Base-by-base conservation (phyloP, 2,113 vertebrate genomes). In the Pithys albifrons region DNA sequence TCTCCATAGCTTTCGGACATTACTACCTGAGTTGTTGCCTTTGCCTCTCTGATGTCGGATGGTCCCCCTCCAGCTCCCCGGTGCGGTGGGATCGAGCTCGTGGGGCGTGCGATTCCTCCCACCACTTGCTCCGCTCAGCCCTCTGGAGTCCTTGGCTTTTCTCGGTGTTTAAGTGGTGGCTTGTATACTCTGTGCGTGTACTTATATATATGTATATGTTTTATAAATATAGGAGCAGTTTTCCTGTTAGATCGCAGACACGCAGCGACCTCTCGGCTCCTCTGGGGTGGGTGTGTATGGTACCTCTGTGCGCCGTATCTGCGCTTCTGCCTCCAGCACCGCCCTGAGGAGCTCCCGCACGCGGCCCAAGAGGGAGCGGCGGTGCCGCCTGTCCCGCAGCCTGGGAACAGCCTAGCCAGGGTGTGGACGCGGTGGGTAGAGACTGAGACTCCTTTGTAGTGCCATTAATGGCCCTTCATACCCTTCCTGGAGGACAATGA, bases 21-120 rank as follows among this genome's bases (percentile, higher is more conserved):
- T 14, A 6, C 16, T 7, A 0, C 12, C 5, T 1, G 20, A 10
- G 35, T 11, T 46, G 5, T 1, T 0, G 2, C 18, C 15, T 51
- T 18, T 20, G 13, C 6, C 3, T 29, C 22, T 9, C 2, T 0
- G 1, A 0, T 9, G 2, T 6, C 0, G 3, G 41, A 24, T 0
- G 33, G 9, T 13, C 9, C 39, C 28, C 4, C 24, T 6, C 0
- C 1, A 2, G 14, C 35, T 25, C 43, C 5, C 2, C 3, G 35
- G 23, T 17, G 55, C 12, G 31, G 31, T 22, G 31, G 55, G 31
- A 19, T 7, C 31, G 55, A 57, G 54, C 31, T 57, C 19, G 29
- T 10, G 12, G 19, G 54, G 54, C 20, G 29, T 31, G 31, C 31
- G 7, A 43, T 29, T 24, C 28, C 11, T 46, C 25, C 25, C 6